Base-by-base conservation (phyloP, 2,797 vertebrate species). In the Meriones psammophilus region DNA sequence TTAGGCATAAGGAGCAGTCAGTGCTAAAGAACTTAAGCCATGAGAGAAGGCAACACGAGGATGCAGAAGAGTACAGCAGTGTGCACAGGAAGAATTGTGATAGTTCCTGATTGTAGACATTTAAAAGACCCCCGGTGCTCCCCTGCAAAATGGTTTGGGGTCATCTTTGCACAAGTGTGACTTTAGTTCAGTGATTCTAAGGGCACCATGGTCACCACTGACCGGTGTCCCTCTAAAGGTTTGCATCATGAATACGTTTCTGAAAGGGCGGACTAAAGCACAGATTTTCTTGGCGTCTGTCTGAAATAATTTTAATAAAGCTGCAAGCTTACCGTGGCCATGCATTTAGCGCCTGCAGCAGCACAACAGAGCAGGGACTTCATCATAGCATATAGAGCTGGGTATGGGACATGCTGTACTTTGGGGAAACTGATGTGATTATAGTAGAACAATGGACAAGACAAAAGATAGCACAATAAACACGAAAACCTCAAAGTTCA, bases 391-490 rank as follows among this genome's bases (percentile, higher is more conserved):
- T 97, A 80, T 54, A 86, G 85, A 95, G 50, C 50, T 98, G 84
- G 81, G 94, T 86, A 12, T 91, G 96, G 91, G 96, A 97, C 96
- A 89, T 94, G 90, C 50, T 96, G 94, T 95, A 80, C 88, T 97
- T 98, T 88, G 80, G 94, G 92, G 74, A 97, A 97, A 96, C 94
- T 85, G 96, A 97, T 96, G 89, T 84, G 96, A 66, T 85, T 97
- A 80, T 93, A 77, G 36, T 73, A 83, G 96, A 92, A 88, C 93
- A 91, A 89, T 78, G 85, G 97, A 79, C 8, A 80, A 96, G 97
- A 97, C 28, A 83, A 39, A 30, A 91, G 64, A 24, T 10, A 77
- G 50, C 87, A 89, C 39, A 66, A 76, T 54, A 85, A 88, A 98
- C n/a, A 86, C 92, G 88, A 86, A 76, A 60, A 60, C 88, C 73